Evolutionary conservation across 1,140 invertebrate genomes (phyloP), one percentile per base, ranked within the genome.

Genomic region (Nautilus pompilius): DNA sequence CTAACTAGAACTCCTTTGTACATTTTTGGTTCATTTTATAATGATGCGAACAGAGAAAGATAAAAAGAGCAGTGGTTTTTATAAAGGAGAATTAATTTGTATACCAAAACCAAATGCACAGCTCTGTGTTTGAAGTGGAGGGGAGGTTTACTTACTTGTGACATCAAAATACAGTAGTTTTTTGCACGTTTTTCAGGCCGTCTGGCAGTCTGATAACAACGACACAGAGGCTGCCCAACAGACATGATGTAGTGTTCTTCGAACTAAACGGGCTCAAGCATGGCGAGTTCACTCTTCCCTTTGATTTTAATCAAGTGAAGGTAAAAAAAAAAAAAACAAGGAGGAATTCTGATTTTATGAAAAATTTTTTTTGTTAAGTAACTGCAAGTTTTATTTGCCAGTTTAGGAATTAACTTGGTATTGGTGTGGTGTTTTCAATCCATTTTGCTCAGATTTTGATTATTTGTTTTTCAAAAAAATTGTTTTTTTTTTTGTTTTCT

Each of bases 191-290:
- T 72, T 72, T 48, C 60, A 83, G 88, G 72, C 91, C 92, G 3
- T 87, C 87, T 63, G 92, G 91, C 46, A 90, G 88, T 70, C 80
- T 93, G 51, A 91, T 96, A 59, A 89, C 91, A 1, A 84, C 88
- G 13, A 87, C 89, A 2, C 90, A 91, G 70, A 83, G 82, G 65
- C 60, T 51, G 49, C 70, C 74, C 33, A 77, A 80, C 59, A 76
- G 90, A 75, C 88, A 90, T 74, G 84, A 89, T n/a, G 84, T 96
- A 33, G 84, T 89, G 10, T 89, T 96, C 66, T 94, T 95, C 84
- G 95, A 97, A 74, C 95, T 93, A 76, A 97, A 97, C 87, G 95
- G 95, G 5, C 81, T 96, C 15, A 88, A 89, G 69, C 93, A 96
- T 84, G 89, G 91, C 48, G 90, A 93, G 70, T 91, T 96, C 74